Evolutionary conservation across 1,140 invertebrate species (phyloP).

Genomic region (Scaptomyza pallida): DNA sequence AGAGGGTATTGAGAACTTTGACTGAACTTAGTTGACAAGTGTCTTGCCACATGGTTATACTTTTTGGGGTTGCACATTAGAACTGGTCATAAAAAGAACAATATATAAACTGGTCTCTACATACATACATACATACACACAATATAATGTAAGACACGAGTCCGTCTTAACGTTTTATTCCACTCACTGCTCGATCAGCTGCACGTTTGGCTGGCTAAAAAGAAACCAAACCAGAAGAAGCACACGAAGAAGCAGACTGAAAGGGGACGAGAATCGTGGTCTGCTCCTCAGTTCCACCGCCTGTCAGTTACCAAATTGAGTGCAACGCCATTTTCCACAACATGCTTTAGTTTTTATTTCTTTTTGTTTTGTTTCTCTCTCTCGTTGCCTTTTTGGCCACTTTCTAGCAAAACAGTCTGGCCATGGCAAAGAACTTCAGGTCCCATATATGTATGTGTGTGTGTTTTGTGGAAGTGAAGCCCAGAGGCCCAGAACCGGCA

Average conservation of each 20-base stretch:
- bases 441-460: not conserved
- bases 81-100: slow-evolving; percentile 54
- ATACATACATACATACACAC: slow-evolving; percentile 14
- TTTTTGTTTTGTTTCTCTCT: slow-evolving; percentile 19
- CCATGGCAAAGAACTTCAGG: slow-evolving; percentile 51
- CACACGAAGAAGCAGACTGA: slow-evolving; percentile 32
- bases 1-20: slow-evolving; percentile 1
- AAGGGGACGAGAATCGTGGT: slow-evolving; percentile 51
- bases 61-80: slow-evolving; percentile 44
- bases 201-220: slow-evolving; percentile 61
- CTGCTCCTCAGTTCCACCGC: slow-evolving; percentile 24
- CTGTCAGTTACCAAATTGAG: slow-evolving; percentile 79
- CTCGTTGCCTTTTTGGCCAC: slow-evolving; percentile 68
- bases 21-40: not conserved
- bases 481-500: slow-evolving; percentile 46
- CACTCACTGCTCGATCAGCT: slow-evolving; percentile 39
- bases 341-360: slow-evolving; percentile 66
- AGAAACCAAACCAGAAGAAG: slow-evolving; percentile 62
- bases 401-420: slow-evolving; percentile 67
- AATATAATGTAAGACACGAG: slow-evolving; percentile 62
- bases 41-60: slow-evolving; percentile 14
- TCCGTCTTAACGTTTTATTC: slow-evolving; percentile 7
- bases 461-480: not conserved
- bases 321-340: slow-evolving; percentile 74
- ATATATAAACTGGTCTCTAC: slow-evolving; percentile 66